Evolutionary conservation across 2,797 vertebrate species (phyloP), one percentile per base, ranked within the genome.

Genomic region (Amniataba percoides): DNA sequence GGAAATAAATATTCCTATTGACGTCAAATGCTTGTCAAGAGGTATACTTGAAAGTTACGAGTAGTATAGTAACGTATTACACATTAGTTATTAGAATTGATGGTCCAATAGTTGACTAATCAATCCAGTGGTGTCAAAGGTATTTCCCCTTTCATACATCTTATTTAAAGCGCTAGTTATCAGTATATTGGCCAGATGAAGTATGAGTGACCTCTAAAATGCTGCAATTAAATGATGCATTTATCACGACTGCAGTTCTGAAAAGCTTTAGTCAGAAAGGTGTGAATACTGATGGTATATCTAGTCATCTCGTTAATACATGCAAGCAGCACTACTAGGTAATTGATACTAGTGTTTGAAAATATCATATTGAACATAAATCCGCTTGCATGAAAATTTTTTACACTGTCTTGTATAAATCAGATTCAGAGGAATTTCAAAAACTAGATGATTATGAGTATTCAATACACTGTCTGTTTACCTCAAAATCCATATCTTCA

Each of bases 1-100:
- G 5, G 18, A 74, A 75, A 67, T 80, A 71, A 71, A 66, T 49
- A 1, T 52, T 27, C 11, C 10, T 19, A 60, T 53, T 55, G 3
- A 21, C 42, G 19, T 53, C 45, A 46, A 63, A 31, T 52, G 19
- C 1, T n/a, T 78, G 39, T 57, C 40, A 45, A 45, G 12, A 39
- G 12, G 40, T 45, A 16, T 21, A 34, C 14, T 43, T 53, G 21
- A 12, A 27, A 27, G n/a, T 45, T 52, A 43, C 36, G 42, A 21
- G 58, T 60, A 61, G n/a, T 16, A 42, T 56, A 45, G 25, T 8
- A 45, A 12, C 64, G 15, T 65, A 49, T 48, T 58, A 57, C 5
- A 57, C 16, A 31, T 31, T 31, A 31, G 27, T 31, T 31, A 31
- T 56, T 64, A 18, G 6, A 42, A 11, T 31, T 23, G 9, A 42